Base-by-base conservation (phyloP, 2,888 invertebrate genomes). In the Lycophotia porphyrea region DNA sequence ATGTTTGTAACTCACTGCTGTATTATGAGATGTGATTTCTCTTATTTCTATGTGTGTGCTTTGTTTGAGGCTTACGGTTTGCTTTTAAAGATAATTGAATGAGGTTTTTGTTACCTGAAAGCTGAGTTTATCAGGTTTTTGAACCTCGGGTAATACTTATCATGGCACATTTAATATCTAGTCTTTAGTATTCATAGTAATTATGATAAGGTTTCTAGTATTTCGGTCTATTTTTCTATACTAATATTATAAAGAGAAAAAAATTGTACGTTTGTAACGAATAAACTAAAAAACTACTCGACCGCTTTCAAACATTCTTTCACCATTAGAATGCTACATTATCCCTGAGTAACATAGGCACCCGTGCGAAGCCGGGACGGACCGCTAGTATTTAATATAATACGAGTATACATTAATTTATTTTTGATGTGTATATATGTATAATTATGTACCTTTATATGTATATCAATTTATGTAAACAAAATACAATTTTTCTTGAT, bases 21-120 rank as follows among this genome's bases (percentile, higher is more conserved):
- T 84, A 66, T 85, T 76, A 82, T 80, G 82, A 72, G 76, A 84
- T 72, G 81, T 78, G 71, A 81, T 84, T 83, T 84, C 74, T 78
- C 73, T 81, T 73, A 73, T 84, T 76, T 81, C 18, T 39, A 44
- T 74, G 76, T 80, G 64, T 75, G 49, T 78, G 39, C 77, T 84
- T 75, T 82, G 76, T 71, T 66, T 68, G 15, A 49, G 36, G 36
- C 24, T 55, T 71, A 24, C 52, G 36, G 61, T 72, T 72, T 60
- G 58, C 60, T 61, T 79, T 82, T 79, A 67, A 47, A 49, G 11
- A 34, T 80, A 74, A 74, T 67, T 78, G 74, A 63, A 58, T 36
- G 34, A 58, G 58, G 8, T 58, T 74, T 64, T 49, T 65, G 72
- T 72, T n/a, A 58, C 34, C 27, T 58, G 18, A 39, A 44, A 63